These are phyloP conservation scores for Rhinoptilus africanus DNA, from an alignment of 2,113 vertebrate genomes.

Conservation along the genomic window DNA sequence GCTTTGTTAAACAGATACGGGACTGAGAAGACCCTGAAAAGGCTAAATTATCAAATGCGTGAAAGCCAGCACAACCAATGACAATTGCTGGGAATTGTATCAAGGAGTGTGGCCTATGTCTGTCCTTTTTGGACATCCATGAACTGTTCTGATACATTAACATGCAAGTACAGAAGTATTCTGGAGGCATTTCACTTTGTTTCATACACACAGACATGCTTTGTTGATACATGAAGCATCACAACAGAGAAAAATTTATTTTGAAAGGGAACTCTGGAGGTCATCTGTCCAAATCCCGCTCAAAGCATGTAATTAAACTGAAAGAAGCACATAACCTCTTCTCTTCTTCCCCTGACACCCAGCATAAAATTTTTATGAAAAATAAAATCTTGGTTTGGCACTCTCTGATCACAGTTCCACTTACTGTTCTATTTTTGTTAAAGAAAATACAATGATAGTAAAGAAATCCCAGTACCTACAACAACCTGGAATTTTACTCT, in stretches of 20 bases:
- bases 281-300: background rate
- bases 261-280: background rate
- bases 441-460: background rate
- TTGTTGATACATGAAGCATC: background rate
- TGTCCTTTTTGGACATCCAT: background rate
- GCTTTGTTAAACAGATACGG: background rate
- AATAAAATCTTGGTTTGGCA: background rate
- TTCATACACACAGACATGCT: background rate
- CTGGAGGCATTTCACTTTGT: background rate
- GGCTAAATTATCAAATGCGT: background rate
- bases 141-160: background rate
- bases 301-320: background rate
- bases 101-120: fast-evolving
- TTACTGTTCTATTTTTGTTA: background rate
- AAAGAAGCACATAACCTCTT: background rate
- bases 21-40: background rate
- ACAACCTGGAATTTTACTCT: background rate
- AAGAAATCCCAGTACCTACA: background rate
- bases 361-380: background rate
- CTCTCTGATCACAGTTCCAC: background rate
- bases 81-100: fast-evolving
- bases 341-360: background rate
- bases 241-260: background rate
- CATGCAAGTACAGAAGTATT: background rate
- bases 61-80: background rate